A percentile compares a stretch with the other conserved stretches of the same genome.
Conservation (phyloP, 2,888 invertebrate species). For the Cynaeus angustus region DNA sequence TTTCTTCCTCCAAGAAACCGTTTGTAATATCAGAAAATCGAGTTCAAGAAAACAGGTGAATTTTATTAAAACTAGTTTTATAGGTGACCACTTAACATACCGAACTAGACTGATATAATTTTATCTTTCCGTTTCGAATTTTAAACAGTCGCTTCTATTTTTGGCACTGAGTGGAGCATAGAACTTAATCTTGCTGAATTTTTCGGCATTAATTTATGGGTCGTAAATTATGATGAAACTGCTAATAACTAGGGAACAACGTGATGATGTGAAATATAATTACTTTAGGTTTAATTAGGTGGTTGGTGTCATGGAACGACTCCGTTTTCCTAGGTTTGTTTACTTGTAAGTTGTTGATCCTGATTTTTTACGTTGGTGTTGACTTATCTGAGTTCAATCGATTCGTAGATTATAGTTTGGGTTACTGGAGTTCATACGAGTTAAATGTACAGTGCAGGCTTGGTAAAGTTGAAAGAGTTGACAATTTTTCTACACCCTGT, state of each 20-base stretch:
- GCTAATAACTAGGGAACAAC: background rate
- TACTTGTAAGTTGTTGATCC: no score
- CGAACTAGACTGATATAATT: constrained; percentile 1
- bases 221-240: constrained; percentile 20
- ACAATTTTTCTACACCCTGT: no score
- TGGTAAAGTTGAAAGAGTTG: no score
- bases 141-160: constrained; percentile 4
- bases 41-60: background rate
- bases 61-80: constrained; percentile 14
- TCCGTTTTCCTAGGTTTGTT: no score
- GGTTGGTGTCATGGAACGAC: no score
- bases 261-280: constrained; percentile 21
- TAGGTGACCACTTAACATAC: constrained; percentile 21
- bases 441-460: no score
- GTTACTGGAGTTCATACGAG: no score
- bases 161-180: background rate
- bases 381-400: no score
- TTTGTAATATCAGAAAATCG: constrained; percentile 2
- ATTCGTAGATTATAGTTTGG: no score
- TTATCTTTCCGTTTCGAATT: constrained; percentile 10
- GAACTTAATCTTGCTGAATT: constrained; percentile 8
- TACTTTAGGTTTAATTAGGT: background rate
- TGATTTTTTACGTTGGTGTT: no score
- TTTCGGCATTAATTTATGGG: constrained; percentile 1
- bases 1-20: constrained; percentile 6